These are phyloP conservation scores for Chrysochloris asiatica DNA, from an alignment of 2,113 vertebrate genomes.

Conservation along the genomic window DNA sequence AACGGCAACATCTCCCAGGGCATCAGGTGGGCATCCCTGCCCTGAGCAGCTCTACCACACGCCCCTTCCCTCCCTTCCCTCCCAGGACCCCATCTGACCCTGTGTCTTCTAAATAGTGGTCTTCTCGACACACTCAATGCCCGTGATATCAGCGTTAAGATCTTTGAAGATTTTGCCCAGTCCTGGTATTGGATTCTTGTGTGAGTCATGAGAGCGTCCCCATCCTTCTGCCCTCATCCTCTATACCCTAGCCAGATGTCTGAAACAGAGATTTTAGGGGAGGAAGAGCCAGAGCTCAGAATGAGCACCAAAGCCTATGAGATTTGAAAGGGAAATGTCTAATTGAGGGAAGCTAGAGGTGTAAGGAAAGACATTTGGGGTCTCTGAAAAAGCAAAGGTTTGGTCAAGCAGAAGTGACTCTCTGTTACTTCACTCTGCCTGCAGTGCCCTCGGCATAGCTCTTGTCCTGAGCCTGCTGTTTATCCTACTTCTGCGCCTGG, in stretches of 20 bases:
- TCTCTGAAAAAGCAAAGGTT: background rate
- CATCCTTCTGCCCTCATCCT: background rate
- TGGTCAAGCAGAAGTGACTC: too few relatives aligned
- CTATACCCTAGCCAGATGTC: background rate
- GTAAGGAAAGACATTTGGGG: background rate
- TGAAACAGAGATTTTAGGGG: background rate
- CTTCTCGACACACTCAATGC: constrained; percentile 83
- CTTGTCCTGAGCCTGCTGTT: constrained; percentile 91
- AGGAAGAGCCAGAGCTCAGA: background rate
- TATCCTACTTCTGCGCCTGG: constrained; percentile 90
- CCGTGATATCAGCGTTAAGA: constrained; percentile 85
- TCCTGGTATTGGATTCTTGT: constrained; percentile 94
- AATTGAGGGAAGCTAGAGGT: background rate
- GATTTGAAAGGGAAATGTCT: background rate
- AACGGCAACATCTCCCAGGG: constrained; percentile 65
- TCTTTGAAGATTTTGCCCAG: constrained; percentile 93
- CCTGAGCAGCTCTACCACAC: background rate
- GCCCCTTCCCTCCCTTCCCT: too few relatives aligned
- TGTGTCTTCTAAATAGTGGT: constrained; percentile 52
- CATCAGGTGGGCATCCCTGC: constrained; percentile 19
- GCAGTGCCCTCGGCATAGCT: constrained; percentile 88
- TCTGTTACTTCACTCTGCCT: background rate
- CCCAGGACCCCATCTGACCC: background rate
- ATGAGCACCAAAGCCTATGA: background rate
- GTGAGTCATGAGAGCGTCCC: constrained; percentile 84